phyloP scores from a whole-genome alignment of 2,113 vertebrate genomes.

The Ciconia stormi region DNA sequence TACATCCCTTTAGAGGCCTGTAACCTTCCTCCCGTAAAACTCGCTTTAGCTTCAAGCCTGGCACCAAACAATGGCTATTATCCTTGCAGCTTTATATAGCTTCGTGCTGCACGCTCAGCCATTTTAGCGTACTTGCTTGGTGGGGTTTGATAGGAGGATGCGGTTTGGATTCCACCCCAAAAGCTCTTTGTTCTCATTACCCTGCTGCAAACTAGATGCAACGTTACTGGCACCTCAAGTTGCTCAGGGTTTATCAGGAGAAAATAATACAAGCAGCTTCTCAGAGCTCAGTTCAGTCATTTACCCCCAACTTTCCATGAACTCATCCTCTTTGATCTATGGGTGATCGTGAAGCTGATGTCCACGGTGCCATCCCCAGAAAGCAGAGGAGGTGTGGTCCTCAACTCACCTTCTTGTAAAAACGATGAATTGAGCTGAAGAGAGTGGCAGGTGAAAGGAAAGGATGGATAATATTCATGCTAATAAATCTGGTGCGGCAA shows the following conservation, averaged over 20 bases:
- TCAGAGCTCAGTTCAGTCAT: not conserved
- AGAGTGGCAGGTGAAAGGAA: not conserved
- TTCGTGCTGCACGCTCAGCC: not conserved
- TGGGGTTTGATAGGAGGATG: not conserved
- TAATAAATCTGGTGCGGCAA: not conserved
- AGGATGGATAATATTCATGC: not conserved
- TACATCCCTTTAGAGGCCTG: not conserved
- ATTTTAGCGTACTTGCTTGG: not conserved
- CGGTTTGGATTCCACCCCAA: not conserved
- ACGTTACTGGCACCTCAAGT: not conserved
- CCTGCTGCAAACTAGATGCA: not conserved
- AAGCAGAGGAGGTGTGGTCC: not conserved
- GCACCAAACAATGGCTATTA: not conserved
- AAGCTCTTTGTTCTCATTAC: not conserved
- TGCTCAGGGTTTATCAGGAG: not conserved
- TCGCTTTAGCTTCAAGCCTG: not conserved
- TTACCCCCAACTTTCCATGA: not conserved
- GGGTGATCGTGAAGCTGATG: not conserved
- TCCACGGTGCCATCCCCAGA: not conserved
- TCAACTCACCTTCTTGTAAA: not conserved
- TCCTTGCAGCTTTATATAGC: not conserved
- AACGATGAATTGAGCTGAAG: not conserved
- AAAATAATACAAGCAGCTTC: not conserved
- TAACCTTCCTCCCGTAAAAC: not conserved
- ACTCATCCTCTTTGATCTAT: not conserved